Evolutionary conservation across 2,888 invertebrate species (phyloP).

Genomic region (Cataglyphis cursor): DNA sequence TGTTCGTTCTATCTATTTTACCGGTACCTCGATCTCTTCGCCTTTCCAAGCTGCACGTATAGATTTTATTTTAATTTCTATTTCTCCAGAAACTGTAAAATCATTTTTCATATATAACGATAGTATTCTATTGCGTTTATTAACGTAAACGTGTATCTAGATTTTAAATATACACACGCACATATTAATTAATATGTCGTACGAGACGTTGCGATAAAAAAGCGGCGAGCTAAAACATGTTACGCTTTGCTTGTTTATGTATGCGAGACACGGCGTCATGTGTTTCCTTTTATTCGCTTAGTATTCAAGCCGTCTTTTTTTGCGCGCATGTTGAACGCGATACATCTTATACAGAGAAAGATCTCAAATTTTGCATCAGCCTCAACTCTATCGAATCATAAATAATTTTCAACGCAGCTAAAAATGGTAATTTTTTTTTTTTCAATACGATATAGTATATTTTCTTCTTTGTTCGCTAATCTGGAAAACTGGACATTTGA

Average conservation of each 20-base stretch:
- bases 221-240: slow-evolving; percentile 19
- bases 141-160: not conserved
- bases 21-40: slow-evolving; percentile 35
- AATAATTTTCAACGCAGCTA: slow-evolving; percentile 1
- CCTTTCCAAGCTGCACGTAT: slow-evolving; percentile 40
- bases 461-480: not conserved
- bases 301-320: slow-evolving; percentile 31
- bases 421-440: not conserved
- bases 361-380: slow-evolving; percentile 14
- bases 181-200: slow-evolving; percentile 39
- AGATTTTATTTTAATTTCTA: slow-evolving; percentile 24
- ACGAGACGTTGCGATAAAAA: slow-evolving; percentile 22
- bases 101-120: not conserved
- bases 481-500: slow-evolving; percentile 17
- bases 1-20: slow-evolving; percentile 58
- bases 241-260: slow-evolving; percentile 17
- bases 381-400: not conserved
- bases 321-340: not conserved
- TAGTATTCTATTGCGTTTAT: not conserved
- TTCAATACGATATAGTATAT: too few relatives aligned
- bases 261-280: slow-evolving; percentile 30
- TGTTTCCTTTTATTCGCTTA: slow-evolving; percentile 39
- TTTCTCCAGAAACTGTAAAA: not conserved
- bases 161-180: not conserved
- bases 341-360: slow-evolving; percentile 2